These are phyloP conservation scores for Sycophila sp. DNA, from an alignment of 1,140 invertebrate genomes.

Conservation along the genomic window DNA sequence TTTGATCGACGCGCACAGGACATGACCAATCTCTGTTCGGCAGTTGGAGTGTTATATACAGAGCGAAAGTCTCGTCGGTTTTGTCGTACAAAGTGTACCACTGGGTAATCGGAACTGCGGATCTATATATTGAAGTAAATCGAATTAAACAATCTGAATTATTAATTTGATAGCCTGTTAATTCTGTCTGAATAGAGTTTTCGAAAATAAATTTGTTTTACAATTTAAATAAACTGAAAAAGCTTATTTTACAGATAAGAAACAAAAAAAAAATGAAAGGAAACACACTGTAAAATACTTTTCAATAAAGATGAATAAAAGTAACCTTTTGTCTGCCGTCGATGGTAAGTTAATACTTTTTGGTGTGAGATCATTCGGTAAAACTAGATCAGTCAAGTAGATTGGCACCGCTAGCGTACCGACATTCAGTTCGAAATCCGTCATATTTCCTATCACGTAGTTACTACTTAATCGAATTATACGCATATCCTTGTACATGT, in stretches of 20 bases:
- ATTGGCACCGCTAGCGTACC: conserved; percentile 65
- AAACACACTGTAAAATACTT: background rate
- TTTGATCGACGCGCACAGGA: conserved; percentile 67
- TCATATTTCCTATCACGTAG: conserved; percentile 69
- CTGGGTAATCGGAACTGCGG: conserved; percentile 65
- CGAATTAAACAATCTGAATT: background rate
- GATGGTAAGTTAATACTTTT: conserved; percentile 60
- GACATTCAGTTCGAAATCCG: conserved; percentile 62
- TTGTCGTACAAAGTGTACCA: conserved; percentile 62
- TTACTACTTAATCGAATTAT: conserved; percentile 67
- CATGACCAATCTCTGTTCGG: conserved; percentile 64
- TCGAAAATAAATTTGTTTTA: too few species aligned
- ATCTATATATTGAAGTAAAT: conserved; percentile 52
- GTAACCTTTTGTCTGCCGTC: conserved; percentile 59
- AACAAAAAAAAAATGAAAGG: background rate
- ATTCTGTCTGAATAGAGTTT: too few species aligned
- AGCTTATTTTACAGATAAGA: background rate
- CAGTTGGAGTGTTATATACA: conserved; percentile 61
- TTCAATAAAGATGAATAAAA: too few species aligned
- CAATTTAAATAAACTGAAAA: too few species aligned
- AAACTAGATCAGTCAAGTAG: conserved; percentile 47
- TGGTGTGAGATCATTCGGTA: conserved; percentile 58
- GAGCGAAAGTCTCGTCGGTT: conserved; percentile 51
- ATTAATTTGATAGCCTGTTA: too few species aligned
- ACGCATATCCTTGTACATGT: conserved; percentile 67